phyloP scores from a whole-genome alignment of 2,888 invertebrate species.

The Heliothis peltigera region DNA sequence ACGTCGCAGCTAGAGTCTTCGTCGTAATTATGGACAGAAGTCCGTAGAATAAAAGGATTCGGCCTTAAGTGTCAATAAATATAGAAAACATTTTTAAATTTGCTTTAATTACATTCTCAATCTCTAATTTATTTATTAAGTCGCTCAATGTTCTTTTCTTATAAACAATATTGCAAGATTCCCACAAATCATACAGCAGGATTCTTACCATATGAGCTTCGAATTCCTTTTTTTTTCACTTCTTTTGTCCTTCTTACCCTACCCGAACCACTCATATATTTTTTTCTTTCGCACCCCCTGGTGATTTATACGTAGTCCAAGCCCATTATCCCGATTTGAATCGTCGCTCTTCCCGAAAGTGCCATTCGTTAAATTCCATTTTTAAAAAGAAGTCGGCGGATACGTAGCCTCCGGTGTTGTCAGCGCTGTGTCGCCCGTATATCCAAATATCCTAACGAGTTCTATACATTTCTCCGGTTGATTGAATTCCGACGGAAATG shows the following conservation, averaged over 20 bases:
- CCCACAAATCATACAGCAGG: constrained; percentile 28
- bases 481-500: constrained; percentile 83
- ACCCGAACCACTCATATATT: constrained; percentile 63
- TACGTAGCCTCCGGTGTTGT: constrained; percentile 86
- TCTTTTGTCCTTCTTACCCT: constrained; percentile 73
- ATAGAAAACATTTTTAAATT: background rate
- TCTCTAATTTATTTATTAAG: background rate
- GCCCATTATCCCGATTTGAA: constrained; percentile 76
- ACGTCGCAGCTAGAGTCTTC: constrained; percentile 66
- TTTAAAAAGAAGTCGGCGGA: constrained; percentile 83
- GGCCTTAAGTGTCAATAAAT: constrained; percentile 23
- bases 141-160: background rate
- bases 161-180: constrained; percentile 25
- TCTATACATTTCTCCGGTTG: constrained; percentile 78
- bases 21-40: constrained; percentile 64
- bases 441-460: constrained; percentile 75
- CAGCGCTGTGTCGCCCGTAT: constrained; percentile 75
- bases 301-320: constrained; percentile 81
- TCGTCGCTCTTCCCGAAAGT: constrained; percentile 77
- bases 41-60: constrained; percentile 44
- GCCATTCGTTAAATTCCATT: constrained; percentile 82
- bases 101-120: too few species aligned
- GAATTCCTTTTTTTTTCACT: constrained; percentile 77
- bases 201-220: constrained; percentile 48
- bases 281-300: constrained; percentile 79